Evolutionary conservation across 2,797 vertebrate genomes (phyloP).

Genomic region (Tenualosa ilisha): DNA sequence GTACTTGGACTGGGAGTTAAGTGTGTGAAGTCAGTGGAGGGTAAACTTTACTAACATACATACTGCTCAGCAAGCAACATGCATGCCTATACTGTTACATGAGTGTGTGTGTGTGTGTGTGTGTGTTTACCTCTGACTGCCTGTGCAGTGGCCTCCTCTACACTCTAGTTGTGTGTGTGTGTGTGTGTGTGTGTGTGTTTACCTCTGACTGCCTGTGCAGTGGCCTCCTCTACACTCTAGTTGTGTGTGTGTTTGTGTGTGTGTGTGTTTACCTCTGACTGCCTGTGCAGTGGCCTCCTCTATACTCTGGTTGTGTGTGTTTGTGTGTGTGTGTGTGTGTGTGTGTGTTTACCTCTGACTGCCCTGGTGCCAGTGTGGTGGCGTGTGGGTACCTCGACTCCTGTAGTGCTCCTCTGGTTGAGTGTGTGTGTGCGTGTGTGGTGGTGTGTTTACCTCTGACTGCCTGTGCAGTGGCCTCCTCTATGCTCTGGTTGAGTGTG

Average conservation of each 20-base stretch:
- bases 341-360: constrained; percentile 65
- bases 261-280: constrained; percentile 53
- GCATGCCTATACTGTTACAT: too few relatives aligned
- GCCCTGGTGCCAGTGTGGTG: constrained; percentile 63
- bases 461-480: neutral
- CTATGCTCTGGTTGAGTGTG: neutral
- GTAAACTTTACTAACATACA: too few relatives aligned
- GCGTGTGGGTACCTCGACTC: too few relatives aligned
- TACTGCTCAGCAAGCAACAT: too few relatives aligned
- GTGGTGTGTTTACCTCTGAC: too few relatives aligned
- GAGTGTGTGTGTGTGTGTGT: too few relatives aligned
- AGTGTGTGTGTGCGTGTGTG: neutral
- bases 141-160: too few relatives aligned
- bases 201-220: constrained; percentile 81
- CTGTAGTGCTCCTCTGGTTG: neutral
- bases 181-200: constrained; percentile 70
- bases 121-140: constrained; percentile 71
- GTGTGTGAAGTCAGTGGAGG: neutral
- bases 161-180: neutral
- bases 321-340: too few relatives aligned
- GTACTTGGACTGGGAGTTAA: neutral
- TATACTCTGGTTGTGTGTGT: constrained; percentile 77
- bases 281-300: constrained; percentile 84
- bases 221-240: constrained; percentile 89
- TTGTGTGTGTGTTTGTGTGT: constrained; percentile 57